Evolutionary conservation across 2,888 invertebrate genomes (phyloP), one percentile per base, ranked within the genome.

Genomic region (Pachycephus smyrnensis): DNA sequence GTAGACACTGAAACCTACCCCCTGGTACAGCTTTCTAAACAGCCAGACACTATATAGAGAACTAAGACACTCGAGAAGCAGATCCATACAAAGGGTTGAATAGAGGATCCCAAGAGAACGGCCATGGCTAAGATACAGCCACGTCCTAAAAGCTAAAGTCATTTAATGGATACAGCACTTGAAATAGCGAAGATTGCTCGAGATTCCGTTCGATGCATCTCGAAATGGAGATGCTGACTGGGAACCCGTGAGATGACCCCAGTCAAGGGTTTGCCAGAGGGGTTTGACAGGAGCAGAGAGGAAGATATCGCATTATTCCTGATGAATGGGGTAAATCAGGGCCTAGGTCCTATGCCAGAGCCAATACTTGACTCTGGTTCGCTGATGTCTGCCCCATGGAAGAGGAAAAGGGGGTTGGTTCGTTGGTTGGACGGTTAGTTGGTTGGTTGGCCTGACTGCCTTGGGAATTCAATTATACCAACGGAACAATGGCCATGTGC

Each of bases 381-480:
- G 84, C 80, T 83, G 81, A 81, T 84, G 75, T 31, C 31, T 40
- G n/a, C n/a, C 77, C 32, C n/a, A 15, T 12, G 74, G 35, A 68
- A 31, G 76, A 35, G 77, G 37, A 75, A 75, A 73, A 40, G 77
- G 83, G 71, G 71, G 12, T 71, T 30, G 55, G 55, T 23, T 55
- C 23, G 55, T 55, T 55, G 55, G 55, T 9, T 55, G 55, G 40
- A 40, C 40, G 40, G 40, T 40, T 40, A 40, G 55, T 55, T 55
- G 55, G 55, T 23, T 40, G 40, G 40, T 15, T 23, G 40, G 40
- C 80, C 78, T 74, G 71, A 80, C 80, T 81, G 79, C 85, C 89
- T 88, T 88, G 88, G 88, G 89, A 89, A 89, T 89, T 89, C 89
- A 89, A 89, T 89, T 89, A 89, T 88, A 88, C 86, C 83, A 83